phyloP scores from a whole-genome alignment of 2,113 vertebrate species.

The Vimba vimba region DNA sequence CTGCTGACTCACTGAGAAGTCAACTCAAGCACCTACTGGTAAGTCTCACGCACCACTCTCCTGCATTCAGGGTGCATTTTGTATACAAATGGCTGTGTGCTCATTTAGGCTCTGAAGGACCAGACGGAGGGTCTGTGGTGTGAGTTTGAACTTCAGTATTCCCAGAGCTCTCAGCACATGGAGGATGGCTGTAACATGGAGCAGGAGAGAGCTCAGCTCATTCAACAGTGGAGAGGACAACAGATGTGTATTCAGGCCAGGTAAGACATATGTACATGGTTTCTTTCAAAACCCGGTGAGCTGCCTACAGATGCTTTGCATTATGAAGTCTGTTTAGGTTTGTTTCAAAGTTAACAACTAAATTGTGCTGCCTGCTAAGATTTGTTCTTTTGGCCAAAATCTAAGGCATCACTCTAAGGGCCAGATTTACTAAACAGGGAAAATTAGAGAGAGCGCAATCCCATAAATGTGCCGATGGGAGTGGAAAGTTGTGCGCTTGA shows the following conservation, averaged over 20 bases:
- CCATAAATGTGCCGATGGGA: no score
- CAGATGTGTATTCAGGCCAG: constrained; percentile 72
- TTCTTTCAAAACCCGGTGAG: no score
- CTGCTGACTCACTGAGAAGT: constrained; percentile 66
- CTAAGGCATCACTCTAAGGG: no score
- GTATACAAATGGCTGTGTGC: not conserved
- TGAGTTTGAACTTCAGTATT: constrained; percentile 69
- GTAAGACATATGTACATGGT: constrained; percentile 58
- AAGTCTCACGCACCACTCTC: not conserved
- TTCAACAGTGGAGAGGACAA: constrained; percentile 70
- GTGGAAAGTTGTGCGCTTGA: no score
- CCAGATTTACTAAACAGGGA: no score
- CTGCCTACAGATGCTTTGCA: no score
- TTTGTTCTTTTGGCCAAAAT: no score
- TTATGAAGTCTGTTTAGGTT: no score
- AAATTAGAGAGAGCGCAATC: no score
- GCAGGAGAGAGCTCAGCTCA: constrained; percentile 61
- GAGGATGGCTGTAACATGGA: constrained; percentile 56
- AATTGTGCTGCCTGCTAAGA: no score
- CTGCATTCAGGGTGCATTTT: not conserved
- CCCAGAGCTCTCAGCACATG: constrained; percentile 45
- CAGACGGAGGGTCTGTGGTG: constrained; percentile 71
- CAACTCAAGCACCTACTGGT: constrained; percentile 78
- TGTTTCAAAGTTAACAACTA: no score
- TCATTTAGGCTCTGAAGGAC: constrained; percentile 67